phyloP scores from a whole-genome alignment of 2,113 vertebrate genomes.

The Emydura subglobosa region DNA sequence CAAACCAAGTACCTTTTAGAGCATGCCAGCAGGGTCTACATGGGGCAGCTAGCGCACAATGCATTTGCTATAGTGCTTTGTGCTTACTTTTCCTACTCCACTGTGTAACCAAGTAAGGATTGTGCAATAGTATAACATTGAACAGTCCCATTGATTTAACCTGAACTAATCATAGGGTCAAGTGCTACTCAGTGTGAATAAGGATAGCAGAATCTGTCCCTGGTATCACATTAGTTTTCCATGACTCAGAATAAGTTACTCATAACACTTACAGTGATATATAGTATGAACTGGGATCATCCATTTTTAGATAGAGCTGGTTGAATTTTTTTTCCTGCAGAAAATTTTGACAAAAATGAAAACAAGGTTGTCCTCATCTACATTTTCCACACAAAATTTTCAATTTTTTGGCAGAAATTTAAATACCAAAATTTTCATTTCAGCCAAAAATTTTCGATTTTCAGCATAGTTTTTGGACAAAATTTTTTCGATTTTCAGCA shows the following conservation, averaged over 20 bases:
- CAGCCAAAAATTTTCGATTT: neutral
- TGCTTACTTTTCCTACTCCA: neutral
- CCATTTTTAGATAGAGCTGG: neutral
- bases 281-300: neutral
- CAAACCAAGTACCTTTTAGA: neutral
- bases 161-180: neutral
- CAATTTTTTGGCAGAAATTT: neutral
- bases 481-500: neutral
- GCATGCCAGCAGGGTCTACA: neutral
- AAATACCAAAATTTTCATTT: neutral
- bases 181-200: neutral
- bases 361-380: neutral
- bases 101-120: neutral
- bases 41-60: neutral
- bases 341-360: neutral
- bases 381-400: neutral
- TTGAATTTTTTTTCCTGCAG: neutral
- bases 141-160: neutral
- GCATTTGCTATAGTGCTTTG: neutral
- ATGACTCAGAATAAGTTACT: neutral
- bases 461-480: neutral
- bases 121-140: neutral
- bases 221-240: neutral
- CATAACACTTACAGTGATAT: neutral
- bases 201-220: neutral